Conservation (phyloP, 2,113 vertebrate genomes). For the Neogobius melanostomus region DNA sequence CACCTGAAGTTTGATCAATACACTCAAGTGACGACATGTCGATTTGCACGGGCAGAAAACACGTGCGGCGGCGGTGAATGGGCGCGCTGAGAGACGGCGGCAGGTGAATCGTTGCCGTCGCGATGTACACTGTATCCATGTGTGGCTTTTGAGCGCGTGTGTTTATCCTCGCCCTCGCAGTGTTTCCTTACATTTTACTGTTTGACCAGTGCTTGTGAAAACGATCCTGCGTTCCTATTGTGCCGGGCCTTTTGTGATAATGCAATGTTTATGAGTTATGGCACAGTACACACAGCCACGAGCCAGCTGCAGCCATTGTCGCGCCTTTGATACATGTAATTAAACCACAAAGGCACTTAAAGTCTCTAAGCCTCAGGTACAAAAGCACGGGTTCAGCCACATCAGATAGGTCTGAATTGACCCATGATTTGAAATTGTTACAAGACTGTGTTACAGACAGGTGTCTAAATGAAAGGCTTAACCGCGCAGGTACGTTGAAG, state of each 20-base stretch:
- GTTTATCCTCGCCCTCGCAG: conserved; percentile 37
- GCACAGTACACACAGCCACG: conserved; percentile 60
- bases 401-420: conserved; percentile 49
- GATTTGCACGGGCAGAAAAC: conserved; percentile 58
- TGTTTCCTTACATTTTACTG: conserved; percentile 53
- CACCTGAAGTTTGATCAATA: conserved; percentile 81
- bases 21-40: conserved; percentile 79
- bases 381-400: conserved; percentile 46
- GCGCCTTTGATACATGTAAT: conserved; percentile 66
- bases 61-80: conserved; percentile 53
- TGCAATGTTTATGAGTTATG: conserved; percentile 64
- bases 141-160: conserved; percentile 55
- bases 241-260: conserved; percentile 57
- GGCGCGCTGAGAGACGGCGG: conserved; percentile 78
- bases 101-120: conserved; percentile 84
- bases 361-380: conserved; percentile 46
- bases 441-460: conserved; percentile 57
- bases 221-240: conserved; percentile 60
- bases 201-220: conserved; percentile 66
- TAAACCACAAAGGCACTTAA: conserved; percentile 64
- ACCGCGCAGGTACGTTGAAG: conserved; percentile 13
- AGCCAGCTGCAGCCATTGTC: conserved; percentile 75
- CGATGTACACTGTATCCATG: conserved; percentile 79
- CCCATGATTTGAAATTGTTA: conserved; percentile 53
- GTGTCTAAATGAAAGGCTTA: conserved; percentile 51